Evolutionary conservation across 2,113 vertebrate genomes (phyloP).

Genomic region (Urocolius indicus): DNA sequence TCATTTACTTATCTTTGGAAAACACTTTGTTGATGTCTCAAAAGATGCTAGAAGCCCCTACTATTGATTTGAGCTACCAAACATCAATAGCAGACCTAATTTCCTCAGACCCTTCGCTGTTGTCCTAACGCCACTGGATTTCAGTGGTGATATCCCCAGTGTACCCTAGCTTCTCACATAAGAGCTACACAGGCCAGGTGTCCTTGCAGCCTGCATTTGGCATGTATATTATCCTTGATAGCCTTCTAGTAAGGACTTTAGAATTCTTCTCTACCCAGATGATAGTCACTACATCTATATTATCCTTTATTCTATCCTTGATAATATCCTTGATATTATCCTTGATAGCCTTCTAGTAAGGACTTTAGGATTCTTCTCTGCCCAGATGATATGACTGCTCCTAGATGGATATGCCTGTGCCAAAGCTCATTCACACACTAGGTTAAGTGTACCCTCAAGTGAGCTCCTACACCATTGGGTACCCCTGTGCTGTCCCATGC

Average conservation of each 20-base stretch:
- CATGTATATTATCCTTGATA: background rate
- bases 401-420: background rate
- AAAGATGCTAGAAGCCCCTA: background rate
- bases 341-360: background rate
- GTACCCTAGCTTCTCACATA: background rate
- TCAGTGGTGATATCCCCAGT: background rate
- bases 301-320: too few species aligned
- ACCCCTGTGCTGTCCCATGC: background rate
- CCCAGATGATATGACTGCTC: background rate
- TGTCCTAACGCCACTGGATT: background rate
- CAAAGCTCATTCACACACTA: background rate
- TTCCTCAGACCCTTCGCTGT: background rate
- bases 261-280: background rate
- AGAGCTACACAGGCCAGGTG: background rate
- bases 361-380: background rate
- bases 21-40: background rate
- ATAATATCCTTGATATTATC: too few species aligned
- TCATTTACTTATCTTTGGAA: conserved; percentile 43
- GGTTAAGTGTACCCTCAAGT: background rate
- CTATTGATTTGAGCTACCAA: background rate
- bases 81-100: background rate
- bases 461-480: background rate
- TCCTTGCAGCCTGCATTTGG: background rate
- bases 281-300: too few species aligned
- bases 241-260: background rate